Conservation (phyloP, 2,888 invertebrate genomes). For the Lasioglossum oenotherae region DNA sequence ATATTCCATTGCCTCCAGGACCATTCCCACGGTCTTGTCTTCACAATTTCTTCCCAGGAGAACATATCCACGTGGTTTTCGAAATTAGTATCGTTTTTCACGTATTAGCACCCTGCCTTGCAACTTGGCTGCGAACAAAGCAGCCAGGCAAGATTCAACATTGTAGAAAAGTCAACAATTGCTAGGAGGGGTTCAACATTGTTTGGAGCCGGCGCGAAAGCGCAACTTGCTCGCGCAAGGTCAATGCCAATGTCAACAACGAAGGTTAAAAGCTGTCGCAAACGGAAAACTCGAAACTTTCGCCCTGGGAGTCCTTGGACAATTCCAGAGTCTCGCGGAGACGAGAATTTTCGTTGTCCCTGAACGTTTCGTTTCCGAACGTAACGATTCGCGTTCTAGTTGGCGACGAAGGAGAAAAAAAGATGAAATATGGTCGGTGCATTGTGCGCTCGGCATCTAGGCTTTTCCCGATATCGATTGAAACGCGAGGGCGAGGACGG, state of each 20-base stretch:
- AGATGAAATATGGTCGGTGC: background rate
- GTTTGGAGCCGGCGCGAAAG: slow-evolving; percentile 14
- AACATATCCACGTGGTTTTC: background rate
- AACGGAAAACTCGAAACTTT: slow-evolving; percentile 39
- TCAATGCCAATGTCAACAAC: slow-evolving; percentile 67
- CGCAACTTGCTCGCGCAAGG: slow-evolving; percentile 62
- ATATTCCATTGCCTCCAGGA: background rate
- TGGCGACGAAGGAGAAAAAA: background rate
- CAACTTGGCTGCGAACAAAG: background rate
- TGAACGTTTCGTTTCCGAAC: background rate
- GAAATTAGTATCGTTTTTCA: background rate
- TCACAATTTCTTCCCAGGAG: background rate
- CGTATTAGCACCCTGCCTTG: too few relatives aligned
- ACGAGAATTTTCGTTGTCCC: slow-evolving; percentile 1
- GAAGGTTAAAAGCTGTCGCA: slow-evolving; percentile 54
- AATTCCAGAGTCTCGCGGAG: background rate
- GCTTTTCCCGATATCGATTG: slow-evolving; percentile 43
- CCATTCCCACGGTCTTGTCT: background rate
- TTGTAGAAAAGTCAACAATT: too few relatives aligned
- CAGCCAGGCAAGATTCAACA: background rate
- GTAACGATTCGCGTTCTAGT: background rate
- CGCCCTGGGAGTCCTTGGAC: background rate
- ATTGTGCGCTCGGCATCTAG: slow-evolving; percentile 7
- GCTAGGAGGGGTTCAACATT: background rate
- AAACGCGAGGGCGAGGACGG: slow-evolving; percentile 25